Percentiles rank a stretch among this genome's conserved stretches.
Conservation (phyloP, 2,888 invertebrate species). For the Liopterus haemorrhoidalis region DNA sequence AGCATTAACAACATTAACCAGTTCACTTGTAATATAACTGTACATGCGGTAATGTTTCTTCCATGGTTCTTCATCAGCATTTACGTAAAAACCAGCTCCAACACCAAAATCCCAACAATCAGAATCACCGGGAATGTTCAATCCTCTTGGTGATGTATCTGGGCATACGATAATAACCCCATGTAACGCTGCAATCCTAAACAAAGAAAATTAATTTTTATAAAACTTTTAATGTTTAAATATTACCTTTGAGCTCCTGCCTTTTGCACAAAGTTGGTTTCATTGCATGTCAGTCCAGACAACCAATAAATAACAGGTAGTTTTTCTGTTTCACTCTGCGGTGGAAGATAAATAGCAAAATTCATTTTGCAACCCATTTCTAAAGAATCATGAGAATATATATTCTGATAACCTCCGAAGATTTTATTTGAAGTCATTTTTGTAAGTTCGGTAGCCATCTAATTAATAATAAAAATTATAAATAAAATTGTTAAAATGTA, state of each 20-base stretch:
- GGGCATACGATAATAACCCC: conserved; percentile 86
- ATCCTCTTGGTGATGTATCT: conserved; percentile 91
- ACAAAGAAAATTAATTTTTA: conserved; percentile 16
- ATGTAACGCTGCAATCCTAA: conserved; percentile 72
- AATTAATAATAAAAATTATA: conserved; percentile 17
- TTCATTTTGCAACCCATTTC: conserved; percentile 85
- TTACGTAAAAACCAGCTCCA: conserved; percentile 92
- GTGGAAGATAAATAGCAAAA: conserved; percentile 86
- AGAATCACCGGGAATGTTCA: conserved; percentile 85
- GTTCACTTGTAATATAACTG: conserved; percentile 84
- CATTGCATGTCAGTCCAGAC: conserved; percentile 88
- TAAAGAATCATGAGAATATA: conserved; percentile 72
- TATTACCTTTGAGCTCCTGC: conserved; percentile 79
- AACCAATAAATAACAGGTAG: conserved; percentile 86
- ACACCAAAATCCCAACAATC: conserved; percentile 92
- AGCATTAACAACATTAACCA: conserved; percentile 65
- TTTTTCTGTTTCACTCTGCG: conserved; percentile 57
- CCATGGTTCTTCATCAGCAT: conserved; percentile 91
- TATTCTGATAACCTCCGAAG: conserved; percentile 81
- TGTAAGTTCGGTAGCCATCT: conserved; percentile 45
- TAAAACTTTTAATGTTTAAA: neutral
- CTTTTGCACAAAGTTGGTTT: conserved; percentile 93
- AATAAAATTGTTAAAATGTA: neutral
- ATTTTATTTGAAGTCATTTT: conserved; percentile 63
- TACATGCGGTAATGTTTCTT: conserved; percentile 90